These are phyloP conservation scores for Plemyria rubiginata DNA, from an alignment of 2,888 invertebrate genomes.

Conservation along the genomic window DNA sequence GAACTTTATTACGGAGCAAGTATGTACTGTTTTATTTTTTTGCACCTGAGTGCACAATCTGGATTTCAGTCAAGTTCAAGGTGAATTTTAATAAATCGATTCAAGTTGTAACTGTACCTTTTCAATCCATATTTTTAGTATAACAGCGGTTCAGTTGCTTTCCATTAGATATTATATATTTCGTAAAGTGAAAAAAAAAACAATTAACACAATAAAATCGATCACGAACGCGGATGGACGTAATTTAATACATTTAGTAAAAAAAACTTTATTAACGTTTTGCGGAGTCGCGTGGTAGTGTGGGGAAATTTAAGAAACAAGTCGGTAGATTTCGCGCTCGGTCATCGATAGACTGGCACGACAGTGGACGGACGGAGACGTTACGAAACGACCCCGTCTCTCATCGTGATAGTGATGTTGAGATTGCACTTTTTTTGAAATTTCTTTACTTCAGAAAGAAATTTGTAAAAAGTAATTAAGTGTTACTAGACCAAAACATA, in stretches of 20 bases:
- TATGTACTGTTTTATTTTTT: background rate
- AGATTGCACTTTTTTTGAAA: conserved; percentile 28
- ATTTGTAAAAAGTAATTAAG: background rate
- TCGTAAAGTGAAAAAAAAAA: conserved; percentile 6
- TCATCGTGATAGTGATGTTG: conserved; percentile 53
- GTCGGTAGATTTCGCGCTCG: conserved; percentile 72
- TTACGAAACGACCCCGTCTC: conserved; percentile 64
- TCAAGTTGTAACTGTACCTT: conserved; percentile 28
- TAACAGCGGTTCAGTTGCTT: conserved; percentile 20
- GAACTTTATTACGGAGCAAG: background rate
- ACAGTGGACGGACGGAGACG: conserved; percentile 50
- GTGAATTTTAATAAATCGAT: background rate
- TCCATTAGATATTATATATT: conserved; percentile 2
- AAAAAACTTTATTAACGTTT: conserved; percentile 17
- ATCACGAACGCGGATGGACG: conserved; percentile 28
- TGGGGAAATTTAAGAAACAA: conserved; percentile 65
- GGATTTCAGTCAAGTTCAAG: conserved; percentile 15
- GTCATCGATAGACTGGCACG: conserved; percentile 65
- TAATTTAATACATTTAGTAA: conserved; percentile 31
- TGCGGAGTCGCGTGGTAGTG: conserved; percentile 53
- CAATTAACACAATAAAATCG: conserved; percentile 9
- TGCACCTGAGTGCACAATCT: background rate
- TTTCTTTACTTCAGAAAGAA: background rate
- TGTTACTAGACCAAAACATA: too few species aligned
- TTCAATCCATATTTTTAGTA: conserved; percentile 30